Conservation (phyloP, 2,797 vertebrate species). For the Malurus splendens region DNA sequence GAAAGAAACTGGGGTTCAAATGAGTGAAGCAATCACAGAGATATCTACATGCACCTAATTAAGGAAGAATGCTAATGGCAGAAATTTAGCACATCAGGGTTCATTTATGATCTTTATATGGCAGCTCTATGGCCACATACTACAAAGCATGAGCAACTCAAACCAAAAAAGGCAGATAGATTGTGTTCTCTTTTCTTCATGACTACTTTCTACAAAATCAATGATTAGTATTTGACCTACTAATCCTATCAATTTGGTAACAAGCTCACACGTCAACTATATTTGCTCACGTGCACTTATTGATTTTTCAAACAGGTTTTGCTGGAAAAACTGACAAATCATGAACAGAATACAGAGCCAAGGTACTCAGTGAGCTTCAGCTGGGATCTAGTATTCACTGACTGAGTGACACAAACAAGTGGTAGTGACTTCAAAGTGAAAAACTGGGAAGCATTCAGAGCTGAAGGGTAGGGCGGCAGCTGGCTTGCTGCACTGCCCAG, state of each 20-base stretch:
- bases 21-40: background rate
- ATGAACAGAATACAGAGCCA: background rate
- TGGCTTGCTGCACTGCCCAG: background rate
- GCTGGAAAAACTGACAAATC: background rate
- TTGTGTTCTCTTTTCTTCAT: rapidly evolving
- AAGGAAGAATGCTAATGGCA: background rate
- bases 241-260: background rate
- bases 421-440: background rate
- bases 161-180: background rate
- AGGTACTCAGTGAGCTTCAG: background rate
- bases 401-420: background rate
- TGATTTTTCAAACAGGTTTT: background rate
- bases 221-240: background rate
- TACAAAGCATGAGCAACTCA: background rate
- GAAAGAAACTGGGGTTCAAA: background rate
- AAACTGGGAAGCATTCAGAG: background rate
- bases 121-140: background rate
- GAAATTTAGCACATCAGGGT: background rate
- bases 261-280: background rate
- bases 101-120: background rate
- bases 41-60: background rate
- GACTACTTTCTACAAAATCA: background rate
- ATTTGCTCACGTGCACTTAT: background rate
- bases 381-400: background rate
- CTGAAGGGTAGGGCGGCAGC: background rate